Base-by-base conservation (phyloP, 1,140 invertebrate genomes). In the Hyles euphorbiae region DNA sequence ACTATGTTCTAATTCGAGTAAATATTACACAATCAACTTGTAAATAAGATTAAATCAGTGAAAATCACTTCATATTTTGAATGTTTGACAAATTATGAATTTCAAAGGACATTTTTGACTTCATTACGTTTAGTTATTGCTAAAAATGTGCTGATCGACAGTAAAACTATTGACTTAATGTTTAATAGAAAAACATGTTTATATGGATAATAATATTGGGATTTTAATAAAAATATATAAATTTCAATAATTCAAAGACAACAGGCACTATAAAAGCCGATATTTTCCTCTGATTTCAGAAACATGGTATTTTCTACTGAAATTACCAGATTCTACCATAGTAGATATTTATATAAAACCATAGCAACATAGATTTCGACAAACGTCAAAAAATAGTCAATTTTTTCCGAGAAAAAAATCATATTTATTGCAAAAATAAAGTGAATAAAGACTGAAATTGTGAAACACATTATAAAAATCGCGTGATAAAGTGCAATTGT, bases 11-110 rank as follows among this genome's bases (percentile, higher is more conserved):
- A 74, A 73, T 70, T 72, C 64, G 53, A 68, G 60, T 73, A 77
- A 76, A 77, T 72, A 81, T 79, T 81, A 85, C 76, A 83, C 81
- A 87, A 85, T 87, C 77, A 81, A 71, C 72, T 70, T 81, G 68
- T 78, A 84, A 83, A 83, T 78, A 77, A 80, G 67, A 72, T 70
- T 67, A 54, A 44, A 54, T 54, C 36, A 54, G 34, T 32, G 53
- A 54, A 77, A 76, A 78, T 81, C 59, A 85, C 66, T 83, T 85
- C 79, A 85, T 85, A 78, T 83, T 87, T 81, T 78, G 63, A 78
- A 80, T 78, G 80, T 53, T 78, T 83, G 76, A 74, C 76, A 82
- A 74, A 70, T 76, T 75, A 72, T 64, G 63, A 68, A 73, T 67
- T 75, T 68, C 61, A 60, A 61, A 73, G 67, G 66, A 67, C 67